Evolutionary conservation across 1,140 invertebrate species (phyloP).

Genomic region (Ptiloglossa arizonensis): DNA sequence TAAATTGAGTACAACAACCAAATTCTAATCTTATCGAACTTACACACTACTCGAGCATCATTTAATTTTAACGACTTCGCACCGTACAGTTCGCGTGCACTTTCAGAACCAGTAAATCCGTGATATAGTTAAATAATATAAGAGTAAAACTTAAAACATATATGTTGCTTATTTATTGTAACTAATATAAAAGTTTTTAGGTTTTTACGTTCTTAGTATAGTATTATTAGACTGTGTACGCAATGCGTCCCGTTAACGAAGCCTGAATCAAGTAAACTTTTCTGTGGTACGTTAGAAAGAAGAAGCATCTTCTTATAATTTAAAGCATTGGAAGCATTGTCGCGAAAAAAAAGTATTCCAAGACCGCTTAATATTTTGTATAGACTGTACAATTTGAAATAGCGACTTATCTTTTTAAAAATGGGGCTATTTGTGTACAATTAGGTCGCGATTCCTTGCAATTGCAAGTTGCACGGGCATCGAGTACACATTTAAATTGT

Average conservation of each 20-base stretch:
- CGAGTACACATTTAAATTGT: constrained; percentile 50
- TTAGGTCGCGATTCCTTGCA: constrained; percentile 30
- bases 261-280: not conserved
- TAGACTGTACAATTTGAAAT: constrained; percentile 7
- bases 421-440: constrained; percentile 42
- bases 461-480: constrained; percentile 20
- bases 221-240: constrained; percentile 65
- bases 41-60: not conserved
- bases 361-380: constrained; percentile 14
- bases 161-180: constrained; percentile 78
- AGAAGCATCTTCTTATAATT: constrained; percentile 11
- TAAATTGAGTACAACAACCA: constrained; percentile 53
- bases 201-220: constrained; percentile 70
- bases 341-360: constrained; percentile 8
- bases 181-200: constrained; percentile 70
- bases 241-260: constrained; percentile 44
- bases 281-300: constrained; percentile 18
- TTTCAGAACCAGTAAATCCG: constrained; percentile 73
- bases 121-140: constrained; percentile 72
- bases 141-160: constrained; percentile 59
- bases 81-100: constrained; percentile 56
- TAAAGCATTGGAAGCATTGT: not conserved
- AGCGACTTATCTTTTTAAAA: constrained; percentile 9
- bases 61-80: constrained; percentile 41
- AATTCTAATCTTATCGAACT: constrained; percentile 43